Base-by-base conservation (phyloP, 2,797 vertebrate genomes). In the Distichodus sexfasciatus region DNA sequence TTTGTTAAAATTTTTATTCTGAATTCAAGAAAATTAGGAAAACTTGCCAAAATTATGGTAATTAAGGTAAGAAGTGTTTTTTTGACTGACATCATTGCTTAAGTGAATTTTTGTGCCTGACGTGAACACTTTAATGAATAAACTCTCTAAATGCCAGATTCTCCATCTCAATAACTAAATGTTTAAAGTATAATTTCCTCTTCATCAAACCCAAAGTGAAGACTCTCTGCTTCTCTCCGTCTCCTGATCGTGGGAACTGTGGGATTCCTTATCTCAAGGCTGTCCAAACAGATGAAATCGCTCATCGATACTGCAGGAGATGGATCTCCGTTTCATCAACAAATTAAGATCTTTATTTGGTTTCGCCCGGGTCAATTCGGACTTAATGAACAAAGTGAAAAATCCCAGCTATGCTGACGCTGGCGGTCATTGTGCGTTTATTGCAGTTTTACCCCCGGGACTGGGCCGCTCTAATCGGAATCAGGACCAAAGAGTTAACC, bases 401-500 rank as follows among this genome's bases (percentile, higher is more conserved):
- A 38, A 66, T 48, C 53, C 35, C 21, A 70, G 51, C 40, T 72
- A 60, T 29, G 63, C 60, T 50, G 68, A 70, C 1, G 40, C 69
- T 63, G 35, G 10, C 14, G 23, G 43, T 60, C 64, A 65, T 71
- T 71, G 68, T 54, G n/a, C n/a, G 64, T 48, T 72, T 51, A 48
- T 60, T 62, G 36, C 60, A 61, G 1, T 59, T 55, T 28, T 55
- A 57, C 74, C 74, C 54, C 2, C 8, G 74, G 67, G 74, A 69
- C 26, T 4, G 40, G 66, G 41, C 35, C 9, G 57, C 57, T 35
- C 71, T 79, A 76, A 79, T 76, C 72, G 35, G 50, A 76, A 67
- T 74, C 74, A 79, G 71, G 74, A 57, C 43, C 47, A 68, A 75
- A 74, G 68, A 72, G 79, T 78, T 80, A 80, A 80, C 73, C 71